Conservation (phyloP, 1,140 invertebrate species). For the Diorhabda sublineata region DNA sequence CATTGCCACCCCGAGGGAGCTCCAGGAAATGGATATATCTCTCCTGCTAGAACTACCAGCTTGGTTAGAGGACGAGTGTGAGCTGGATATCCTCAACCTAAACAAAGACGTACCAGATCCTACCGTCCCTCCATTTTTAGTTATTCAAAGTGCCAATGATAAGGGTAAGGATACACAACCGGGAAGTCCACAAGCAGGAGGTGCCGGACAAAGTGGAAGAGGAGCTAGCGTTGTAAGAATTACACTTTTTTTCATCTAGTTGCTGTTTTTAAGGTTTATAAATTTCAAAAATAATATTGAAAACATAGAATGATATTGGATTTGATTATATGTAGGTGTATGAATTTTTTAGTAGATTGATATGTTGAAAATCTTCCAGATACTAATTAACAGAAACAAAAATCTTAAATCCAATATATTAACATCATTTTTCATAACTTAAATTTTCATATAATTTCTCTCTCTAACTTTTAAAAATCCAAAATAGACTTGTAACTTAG, state of each 20-base stretch:
- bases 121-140: slow-evolving; percentile 78
- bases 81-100: slow-evolving; percentile 85
- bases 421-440: too few relatives aligned
- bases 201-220: slow-evolving; percentile 78
- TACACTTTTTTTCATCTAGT: background rate
- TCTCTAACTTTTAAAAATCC: too few relatives aligned
- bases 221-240: slow-evolving; percentile 81
- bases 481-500: too few relatives aligned
- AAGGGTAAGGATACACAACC: slow-evolving; percentile 51
- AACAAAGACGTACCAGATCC: slow-evolving; percentile 62
- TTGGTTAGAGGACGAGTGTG: slow-evolving; percentile 93
- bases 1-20: slow-evolving; percentile 90
- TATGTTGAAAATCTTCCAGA: too few relatives aligned
- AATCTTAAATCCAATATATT: too few relatives aligned
- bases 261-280: too few relatives aligned
- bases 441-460: too few relatives aligned
- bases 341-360: too few relatives aligned
- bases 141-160: slow-evolving; percentile 84
- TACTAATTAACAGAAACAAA: too few relatives aligned
- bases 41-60: slow-evolving; percentile 81
- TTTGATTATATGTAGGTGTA: too few relatives aligned
- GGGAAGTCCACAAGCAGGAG: slow-evolving; percentile 60
- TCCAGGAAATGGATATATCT: slow-evolving; percentile 96
- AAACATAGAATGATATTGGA: too few relatives aligned
- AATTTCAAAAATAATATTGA: too few relatives aligned